Percentiles rank a stretch among this genome's conserved stretches.
phyloP scores from a whole-genome alignment of 2,888 invertebrate genomes.

The Tortrix viridana region DNA sequence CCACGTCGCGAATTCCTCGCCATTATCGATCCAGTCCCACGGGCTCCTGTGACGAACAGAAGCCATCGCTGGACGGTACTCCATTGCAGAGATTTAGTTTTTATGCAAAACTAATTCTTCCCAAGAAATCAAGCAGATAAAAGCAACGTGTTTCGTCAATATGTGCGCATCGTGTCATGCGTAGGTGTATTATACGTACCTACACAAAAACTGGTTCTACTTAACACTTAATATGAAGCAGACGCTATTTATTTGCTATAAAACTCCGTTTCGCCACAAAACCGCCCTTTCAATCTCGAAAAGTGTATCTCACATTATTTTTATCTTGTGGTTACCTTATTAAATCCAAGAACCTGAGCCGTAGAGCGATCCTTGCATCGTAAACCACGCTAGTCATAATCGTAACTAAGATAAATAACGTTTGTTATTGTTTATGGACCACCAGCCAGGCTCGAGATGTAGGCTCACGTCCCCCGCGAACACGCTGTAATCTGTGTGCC shows the following conservation, averaged over 20 bases:
- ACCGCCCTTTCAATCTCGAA: conserved; percentile 43
- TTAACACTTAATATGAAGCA: conserved; percentile 3
- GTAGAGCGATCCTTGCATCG: conserved; percentile 47
- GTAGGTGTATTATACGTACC: not conserved
- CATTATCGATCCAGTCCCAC: conserved; percentile 74
- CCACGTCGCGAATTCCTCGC: conserved; percentile 74
- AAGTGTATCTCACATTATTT: conserved; percentile 48
- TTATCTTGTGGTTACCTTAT: conserved; percentile 57
- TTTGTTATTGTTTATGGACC: conserved; percentile 79
- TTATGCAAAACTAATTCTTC: conserved; percentile 63
- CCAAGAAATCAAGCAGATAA: conserved; percentile 40
- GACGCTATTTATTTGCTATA: conserved; percentile 20
- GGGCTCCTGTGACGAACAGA: conserved; percentile 76
- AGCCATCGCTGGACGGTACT: conserved; percentile 70
- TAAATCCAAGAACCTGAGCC: conserved; percentile 43
- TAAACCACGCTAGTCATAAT: conserved; percentile 63
- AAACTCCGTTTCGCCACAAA: conserved; percentile 43
- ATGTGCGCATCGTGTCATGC: not conserved
- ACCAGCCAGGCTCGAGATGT: conserved; percentile 58
- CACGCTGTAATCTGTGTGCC: conserved; percentile 55
- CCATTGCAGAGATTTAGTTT: conserved; percentile 63
- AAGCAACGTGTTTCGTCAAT: conserved; percentile 1
- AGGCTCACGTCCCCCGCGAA: conserved; percentile 72
- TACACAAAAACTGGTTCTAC: conserved; percentile 2
- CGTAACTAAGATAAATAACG: conserved; percentile 67